Base-by-base conservation (phyloP, 1,140 invertebrate species). In the Papilio polytes region DNA sequence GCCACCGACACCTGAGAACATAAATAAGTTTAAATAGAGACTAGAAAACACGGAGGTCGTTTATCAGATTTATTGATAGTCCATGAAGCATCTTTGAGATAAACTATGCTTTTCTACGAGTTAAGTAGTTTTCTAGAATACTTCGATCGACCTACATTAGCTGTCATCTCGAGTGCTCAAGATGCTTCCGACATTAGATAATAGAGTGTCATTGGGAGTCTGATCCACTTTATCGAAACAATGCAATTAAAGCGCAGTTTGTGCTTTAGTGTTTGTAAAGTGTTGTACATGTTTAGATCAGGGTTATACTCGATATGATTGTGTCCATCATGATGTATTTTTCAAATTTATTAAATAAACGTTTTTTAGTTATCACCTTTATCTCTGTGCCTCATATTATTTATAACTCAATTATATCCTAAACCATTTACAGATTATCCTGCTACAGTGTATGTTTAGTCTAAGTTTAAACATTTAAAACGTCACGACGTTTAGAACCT, bases 1-100 rank as follows among this genome's bases (percentile, higher is more conserved):
- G 12, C 88, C 89, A 36, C 93, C 91, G 63, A 94, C 85, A 82
- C 89, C 93, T 94, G 80, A 0, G 73, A 70, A 63, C 22, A 70
- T 22, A 70, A 2, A 31, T 3, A 70, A 26, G 3, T 13, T 12
- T 2, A 20, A 2, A 20, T 7, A 20, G n/a, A 22, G 22, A 20
- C 20, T 20, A 59, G 9, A 59, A 59, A 18, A 6, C 48, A 48
- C 46, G 2, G 13, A 41, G 46, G 46, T 12, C 46, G 13, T 12
- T 3, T 12, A 48, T 48, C 51, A 15, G 51, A 53, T 56, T 18
- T 7, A 63, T 63, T 4, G 22, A 26, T 63, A 2, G 3, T 63
- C 22, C 22, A 26, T 31, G 22, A 13, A 63, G 3, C 12, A 9
- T 63, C 9, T 63, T 63, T 3, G 13, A 26, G 22, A 63, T 2